Evolutionary conservation across 2,113 vertebrate species (phyloP), one percentile per base, ranked within the genome.

Genomic region (Platycercus adscitus): DNA sequence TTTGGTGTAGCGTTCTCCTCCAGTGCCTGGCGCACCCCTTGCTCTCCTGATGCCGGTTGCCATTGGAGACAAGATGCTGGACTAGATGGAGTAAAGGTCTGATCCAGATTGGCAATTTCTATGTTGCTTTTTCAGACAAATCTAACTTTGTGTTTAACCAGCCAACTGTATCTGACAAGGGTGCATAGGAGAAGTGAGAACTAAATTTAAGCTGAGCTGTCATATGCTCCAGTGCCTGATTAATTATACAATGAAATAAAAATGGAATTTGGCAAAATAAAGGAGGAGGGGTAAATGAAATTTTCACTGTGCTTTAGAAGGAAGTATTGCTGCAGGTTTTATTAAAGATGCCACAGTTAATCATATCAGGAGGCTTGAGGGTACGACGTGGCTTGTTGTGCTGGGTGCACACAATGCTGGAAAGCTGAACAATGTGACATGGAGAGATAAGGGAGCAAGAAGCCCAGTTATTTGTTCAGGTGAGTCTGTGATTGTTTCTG

Each of bases 211-310:
- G 56, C 60, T 0, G 15, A 41, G 83, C 72, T 75, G 69, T 88
- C 85, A 60, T 7, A 83, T 71, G 68, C 61, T 41, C 46, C 85
- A 78, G 52, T 75, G 69, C 44, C 76, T 93, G 89, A 91, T 88
- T 93, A 90, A 96, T 91, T 91, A 91, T n/a, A 66, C 64, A 41
- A 16, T 9, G 50, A 71, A 75, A 84, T 50, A 88, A 83, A 93
- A 93, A 75, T 29, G 82, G 80, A 78, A 73, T 83, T 91, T 31
- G 71, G 72, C 41, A 91, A 93, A 95, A 78, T 28, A 44, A 78
- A 88, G 69, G 88, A 81, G 60, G 35, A 35, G 14, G 39, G 61
- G 26, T 31, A 47, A 86, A 65, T 1, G 3, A 75, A 83, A 81
- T 55, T 50, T 60, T 65, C 2, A 1, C n/a, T n/a, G 39, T 44